Percentiles rank a stretch among this genome's conserved stretches.
phyloP scores from a whole-genome alignment of 2,113 vertebrate species.

The Merops nubicus region DNA sequence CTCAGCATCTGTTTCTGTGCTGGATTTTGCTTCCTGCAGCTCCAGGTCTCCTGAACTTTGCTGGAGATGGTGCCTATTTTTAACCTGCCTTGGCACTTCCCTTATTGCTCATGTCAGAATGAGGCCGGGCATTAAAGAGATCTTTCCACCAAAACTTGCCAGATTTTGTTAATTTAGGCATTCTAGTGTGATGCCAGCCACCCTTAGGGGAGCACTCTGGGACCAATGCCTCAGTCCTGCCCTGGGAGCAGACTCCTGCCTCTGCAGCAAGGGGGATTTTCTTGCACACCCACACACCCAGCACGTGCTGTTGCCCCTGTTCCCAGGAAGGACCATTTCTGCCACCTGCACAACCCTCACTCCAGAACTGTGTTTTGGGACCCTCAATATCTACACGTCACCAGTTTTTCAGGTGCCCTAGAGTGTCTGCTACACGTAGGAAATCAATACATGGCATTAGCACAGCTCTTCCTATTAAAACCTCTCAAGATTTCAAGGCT shows the following conservation, averaged over 20 bases:
- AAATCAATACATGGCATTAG: background rate
- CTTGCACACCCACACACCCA: background rate
- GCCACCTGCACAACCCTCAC: background rate
- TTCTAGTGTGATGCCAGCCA: background rate
- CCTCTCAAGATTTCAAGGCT: background rate
- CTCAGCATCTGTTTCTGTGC: background rate
- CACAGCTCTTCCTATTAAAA: background rate
- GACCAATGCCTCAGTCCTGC: background rate
- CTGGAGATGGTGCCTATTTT: conserved; percentile 54
- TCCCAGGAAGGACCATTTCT: background rate
- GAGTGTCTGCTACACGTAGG: background rate
- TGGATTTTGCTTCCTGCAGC: conserved; percentile 13
- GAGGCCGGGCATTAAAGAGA: conserved; percentile 48
- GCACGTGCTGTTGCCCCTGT: background rate
- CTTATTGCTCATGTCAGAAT: conserved; percentile 57
- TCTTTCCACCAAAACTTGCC: conserved; percentile 36
- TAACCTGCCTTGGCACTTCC: conserved; percentile 45
- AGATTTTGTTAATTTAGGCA: background rate
- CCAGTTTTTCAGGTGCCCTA: background rate
- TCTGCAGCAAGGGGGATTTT: fast-evolving
- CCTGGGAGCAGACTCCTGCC: background rate
- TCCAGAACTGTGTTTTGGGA: background rate
- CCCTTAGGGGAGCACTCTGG: background rate
- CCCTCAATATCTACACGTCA: background rate
- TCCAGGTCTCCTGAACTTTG: conserved; percentile 45